These are phyloP conservation scores for Oreocharis arfaki DNA, from an alignment of 2,113 vertebrate species.

Conservation along the genomic window DNA sequence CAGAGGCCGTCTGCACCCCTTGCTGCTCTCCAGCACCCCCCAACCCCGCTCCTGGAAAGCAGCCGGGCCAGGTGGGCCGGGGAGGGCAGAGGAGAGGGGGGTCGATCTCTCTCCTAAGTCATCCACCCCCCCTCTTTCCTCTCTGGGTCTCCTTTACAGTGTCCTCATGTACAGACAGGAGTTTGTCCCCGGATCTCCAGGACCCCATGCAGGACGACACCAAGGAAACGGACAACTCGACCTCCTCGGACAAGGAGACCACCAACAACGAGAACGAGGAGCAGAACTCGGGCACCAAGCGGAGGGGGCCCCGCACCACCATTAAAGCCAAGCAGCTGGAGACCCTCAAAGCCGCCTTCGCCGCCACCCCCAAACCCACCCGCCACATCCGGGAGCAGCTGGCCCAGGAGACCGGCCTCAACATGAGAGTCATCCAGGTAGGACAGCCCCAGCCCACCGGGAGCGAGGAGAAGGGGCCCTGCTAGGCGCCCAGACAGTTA, in stretches of 20 bases:
- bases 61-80: neutral
- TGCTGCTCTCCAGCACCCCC: neutral
- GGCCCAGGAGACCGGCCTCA: slow-evolving; percentile 95
- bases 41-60: neutral
- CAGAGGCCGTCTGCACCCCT: neutral
- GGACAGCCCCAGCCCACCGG: too few relatives aligned
- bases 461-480: too few relatives aligned
- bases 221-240: slow-evolving; percentile 96
- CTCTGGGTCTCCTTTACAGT: slow-evolving; percentile 74
- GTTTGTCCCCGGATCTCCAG: slow-evolving; percentile 94
- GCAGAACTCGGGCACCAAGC: slow-evolving; percentile 90
- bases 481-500: fast-evolving
- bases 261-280: slow-evolving; percentile 96
- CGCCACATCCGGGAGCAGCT: slow-evolving; percentile 96
- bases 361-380: slow-evolving; percentile 94
- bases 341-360: slow-evolving; percentile 95
- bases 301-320: slow-evolving; percentile 93
- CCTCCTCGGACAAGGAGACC: slow-evolving; percentile 96
- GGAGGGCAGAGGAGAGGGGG: neutral
- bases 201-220: slow-evolving; percentile 91
- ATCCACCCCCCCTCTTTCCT: neutral
- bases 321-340: slow-evolving; percentile 99
- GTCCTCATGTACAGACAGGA: slow-evolving; percentile 96
- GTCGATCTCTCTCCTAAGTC: neutral
- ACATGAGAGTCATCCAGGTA: slow-evolving; percentile 98